Conservation (phyloP, 2,113 vertebrate genomes). For the Pelmatolapia mariae region DNA sequence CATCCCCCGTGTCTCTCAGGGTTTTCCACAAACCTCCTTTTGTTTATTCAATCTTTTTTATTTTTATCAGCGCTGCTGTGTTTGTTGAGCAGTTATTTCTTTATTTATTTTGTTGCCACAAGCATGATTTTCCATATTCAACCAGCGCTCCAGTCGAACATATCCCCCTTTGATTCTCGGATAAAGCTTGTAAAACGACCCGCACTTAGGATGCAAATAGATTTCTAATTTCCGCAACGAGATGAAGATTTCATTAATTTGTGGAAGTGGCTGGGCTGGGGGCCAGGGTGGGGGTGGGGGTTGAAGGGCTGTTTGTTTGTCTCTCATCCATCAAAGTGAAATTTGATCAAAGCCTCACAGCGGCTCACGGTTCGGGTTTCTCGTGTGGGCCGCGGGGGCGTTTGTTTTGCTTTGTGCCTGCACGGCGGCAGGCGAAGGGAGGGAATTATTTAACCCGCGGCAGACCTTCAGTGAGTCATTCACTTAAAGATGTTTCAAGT, state of each 20-base stretch:
- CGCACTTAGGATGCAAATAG: conserved; percentile 23
- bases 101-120: neutral
- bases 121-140: conserved; percentile 1
- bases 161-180: conserved; percentile 20
- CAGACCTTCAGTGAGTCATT: neutral
- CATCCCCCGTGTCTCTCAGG: neutral
- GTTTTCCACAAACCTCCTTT: neutral
- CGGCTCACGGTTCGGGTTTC: neutral
- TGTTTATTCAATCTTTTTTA: neutral
- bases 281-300: neutral
- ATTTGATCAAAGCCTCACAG: conserved; percentile 33
- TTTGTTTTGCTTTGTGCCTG: neutral
- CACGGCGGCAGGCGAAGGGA: neutral
- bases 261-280: neutral
- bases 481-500: neutral
- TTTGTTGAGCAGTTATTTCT: neutral
- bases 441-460: conserved; percentile 1
- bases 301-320: neutral
- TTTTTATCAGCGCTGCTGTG: neutral
- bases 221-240: conserved; percentile 18
- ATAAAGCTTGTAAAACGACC: conserved; percentile 7
- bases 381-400: neutral
- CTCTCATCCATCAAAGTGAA: conserved; percentile 32
- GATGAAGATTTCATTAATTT: conserved; percentile 27
- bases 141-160: neutral